A percentile compares a stretch with the other conserved stretches of the same genome.
phyloP scores from a whole-genome alignment of 2,797 vertebrate genomes.

The Scleropages formosus region DNA sequence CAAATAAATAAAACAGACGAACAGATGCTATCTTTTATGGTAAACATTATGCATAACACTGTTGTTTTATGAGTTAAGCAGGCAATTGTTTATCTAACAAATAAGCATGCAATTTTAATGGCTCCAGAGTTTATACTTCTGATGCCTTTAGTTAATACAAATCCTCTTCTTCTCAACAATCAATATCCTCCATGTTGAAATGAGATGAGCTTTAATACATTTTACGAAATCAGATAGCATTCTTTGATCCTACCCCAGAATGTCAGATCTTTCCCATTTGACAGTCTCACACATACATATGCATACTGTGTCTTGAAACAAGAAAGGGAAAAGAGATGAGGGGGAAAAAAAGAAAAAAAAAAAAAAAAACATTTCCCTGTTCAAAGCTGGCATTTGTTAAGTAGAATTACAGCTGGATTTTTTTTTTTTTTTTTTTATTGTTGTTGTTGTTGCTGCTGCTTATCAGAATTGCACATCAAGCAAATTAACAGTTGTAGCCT shows the following conservation, averaged over 20 bases:
- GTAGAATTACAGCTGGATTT: slow-evolving; percentile 36
- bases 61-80: slow-evolving; percentile 54
- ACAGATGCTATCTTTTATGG: slow-evolving; percentile 77
- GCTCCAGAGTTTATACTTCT: slow-evolving; percentile 49
- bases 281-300: slow-evolving; percentile 69
- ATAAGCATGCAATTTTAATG: slow-evolving; percentile 62
- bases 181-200: slow-evolving; percentile 66
- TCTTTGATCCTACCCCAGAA: slow-evolving; percentile 70
- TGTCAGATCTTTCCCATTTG: slow-evolving; percentile 69
- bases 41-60: slow-evolving; percentile 68
- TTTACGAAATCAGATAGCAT: slow-evolving; percentile 70
- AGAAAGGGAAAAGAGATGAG: slow-evolving; percentile 42
- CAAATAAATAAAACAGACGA: slow-evolving; percentile 82
- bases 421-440: slow-evolving; percentile 28
- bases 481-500: slow-evolving; percentile 36
- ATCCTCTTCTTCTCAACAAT: slow-evolving; percentile 50
- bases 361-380: slow-evolving; percentile 27
- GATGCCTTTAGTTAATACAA: slow-evolving; percentile 42
- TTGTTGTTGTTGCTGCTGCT: slow-evolving; percentile 34
- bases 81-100: slow-evolving; percentile 58
- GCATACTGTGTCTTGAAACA: slow-evolving; percentile 48
- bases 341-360: slow-evolving; percentile 37
- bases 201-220: slow-evolving; percentile 67
- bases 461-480: slow-evolving; percentile 39
- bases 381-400: slow-evolving; percentile 37